Conservation (phyloP, 2,797 vertebrate species). For the Champsocephalus gunnari region DNA sequence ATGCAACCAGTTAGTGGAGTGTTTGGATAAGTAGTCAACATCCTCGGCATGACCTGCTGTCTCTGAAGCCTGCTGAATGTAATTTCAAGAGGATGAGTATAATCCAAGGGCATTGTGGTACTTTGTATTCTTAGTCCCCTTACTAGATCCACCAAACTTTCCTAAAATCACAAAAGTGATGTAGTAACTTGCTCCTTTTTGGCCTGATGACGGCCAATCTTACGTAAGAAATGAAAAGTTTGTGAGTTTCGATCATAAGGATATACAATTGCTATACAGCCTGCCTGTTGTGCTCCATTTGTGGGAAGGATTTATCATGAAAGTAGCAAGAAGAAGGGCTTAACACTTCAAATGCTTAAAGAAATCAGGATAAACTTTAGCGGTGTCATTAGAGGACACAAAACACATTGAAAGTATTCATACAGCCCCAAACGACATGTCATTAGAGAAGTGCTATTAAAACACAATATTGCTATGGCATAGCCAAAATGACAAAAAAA, state of each 20-base stretch:
- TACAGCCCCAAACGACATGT: too few relatives aligned
- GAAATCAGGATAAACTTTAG: too few relatives aligned
- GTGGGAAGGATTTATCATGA: neutral
- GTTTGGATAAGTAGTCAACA: constrained; percentile 8
- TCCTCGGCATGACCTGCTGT: neutral
- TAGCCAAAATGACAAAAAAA: too few relatives aligned
- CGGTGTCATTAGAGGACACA: too few relatives aligned
- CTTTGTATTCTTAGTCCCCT: neutral
- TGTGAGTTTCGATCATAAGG: neutral
- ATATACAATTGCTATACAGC: neutral
- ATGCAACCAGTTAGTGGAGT: neutral
- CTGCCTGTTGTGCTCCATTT: neutral
- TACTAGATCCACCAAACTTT: neutral
- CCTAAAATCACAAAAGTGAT: neutral
- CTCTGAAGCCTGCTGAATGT: neutral
- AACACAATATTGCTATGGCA: too few relatives aligned
- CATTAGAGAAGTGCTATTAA: too few relatives aligned
- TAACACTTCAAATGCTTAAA: too few relatives aligned
- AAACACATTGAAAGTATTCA: too few relatives aligned
- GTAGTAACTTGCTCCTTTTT: neutral
- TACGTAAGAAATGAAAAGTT: neutral
- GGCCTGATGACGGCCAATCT: neutral
- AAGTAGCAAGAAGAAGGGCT: neutral
- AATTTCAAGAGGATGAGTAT: neutral
- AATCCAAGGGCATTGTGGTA: neutral